These are phyloP conservation scores for Musca vetustissima DNA, from an alignment of 1,140 invertebrate genomes.

Conservation along the genomic window DNA sequence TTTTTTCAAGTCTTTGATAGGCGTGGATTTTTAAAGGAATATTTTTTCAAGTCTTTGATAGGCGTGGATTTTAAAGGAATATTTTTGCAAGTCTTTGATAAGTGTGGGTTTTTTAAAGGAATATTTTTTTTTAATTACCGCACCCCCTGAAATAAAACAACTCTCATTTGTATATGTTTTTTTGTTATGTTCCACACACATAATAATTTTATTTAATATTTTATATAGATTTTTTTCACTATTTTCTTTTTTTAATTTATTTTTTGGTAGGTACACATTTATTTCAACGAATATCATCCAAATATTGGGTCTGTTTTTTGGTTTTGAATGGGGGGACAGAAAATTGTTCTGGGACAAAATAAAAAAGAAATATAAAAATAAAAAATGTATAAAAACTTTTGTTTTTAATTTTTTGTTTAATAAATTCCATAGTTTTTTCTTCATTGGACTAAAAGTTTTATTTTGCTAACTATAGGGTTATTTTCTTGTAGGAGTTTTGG, in stretches of 20 bases:
- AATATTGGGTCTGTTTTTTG: no score
- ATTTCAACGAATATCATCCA: conserved; percentile 5
- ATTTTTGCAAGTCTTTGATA: no score
- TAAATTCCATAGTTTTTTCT: not conserved
- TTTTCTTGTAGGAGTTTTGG: not conserved
- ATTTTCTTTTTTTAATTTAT: not conserved
- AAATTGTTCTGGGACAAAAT: not conserved
- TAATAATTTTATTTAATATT: conserved; percentile 22
- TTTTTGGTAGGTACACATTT: conserved; percentile 26
- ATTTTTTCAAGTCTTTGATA: no score
- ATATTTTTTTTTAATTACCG: no score
- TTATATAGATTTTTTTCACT: conserved; percentile 10
- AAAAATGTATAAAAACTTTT: conserved; percentile 11
- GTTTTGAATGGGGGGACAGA: not conserved
- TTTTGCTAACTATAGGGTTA: conserved; percentile 9
- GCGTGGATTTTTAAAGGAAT: no score
- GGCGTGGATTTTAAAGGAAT: no score
- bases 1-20: no score
- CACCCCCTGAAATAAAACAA: not conserved
- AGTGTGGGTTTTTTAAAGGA: no score
- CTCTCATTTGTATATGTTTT: conserved; percentile 3
- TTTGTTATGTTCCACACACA: not conserved
- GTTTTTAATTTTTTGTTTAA: conserved; percentile 11
- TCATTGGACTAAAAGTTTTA: conserved; percentile 18
- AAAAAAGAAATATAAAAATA: conserved; percentile 6